These are phyloP conservation scores for Lophotriccus pileatus DNA, from an alignment of 2,797 vertebrate species.

Conservation along the genomic window DNA sequence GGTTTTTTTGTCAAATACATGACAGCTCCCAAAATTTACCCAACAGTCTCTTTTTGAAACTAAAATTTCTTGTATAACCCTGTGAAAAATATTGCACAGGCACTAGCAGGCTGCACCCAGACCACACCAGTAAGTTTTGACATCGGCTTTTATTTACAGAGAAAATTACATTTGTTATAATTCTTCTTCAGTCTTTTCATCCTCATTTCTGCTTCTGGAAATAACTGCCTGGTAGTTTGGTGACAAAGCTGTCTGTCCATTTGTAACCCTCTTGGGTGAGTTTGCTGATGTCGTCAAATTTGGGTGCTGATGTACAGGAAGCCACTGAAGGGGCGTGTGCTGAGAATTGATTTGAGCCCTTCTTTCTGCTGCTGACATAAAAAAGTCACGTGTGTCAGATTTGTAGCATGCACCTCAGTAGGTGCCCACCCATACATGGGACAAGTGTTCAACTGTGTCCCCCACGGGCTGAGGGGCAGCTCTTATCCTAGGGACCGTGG, in stretches of 20 bases:
- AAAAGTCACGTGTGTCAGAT: not conserved
- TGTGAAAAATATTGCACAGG: not conserved
- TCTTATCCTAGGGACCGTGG: not conserved
- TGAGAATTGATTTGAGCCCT: not conserved
- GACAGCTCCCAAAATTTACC: not conserved
- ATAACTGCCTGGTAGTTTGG: not conserved
- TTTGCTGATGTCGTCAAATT: not conserved
- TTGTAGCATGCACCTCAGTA: not conserved
- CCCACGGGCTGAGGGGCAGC: not conserved
- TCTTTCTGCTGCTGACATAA: not conserved
- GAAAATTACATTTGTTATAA: not conserved
- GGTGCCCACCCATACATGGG: too few relatives aligned
- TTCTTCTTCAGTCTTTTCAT: not conserved
- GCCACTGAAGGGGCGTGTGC: not conserved
- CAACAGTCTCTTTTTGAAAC: not conserved
- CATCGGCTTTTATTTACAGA: not conserved
- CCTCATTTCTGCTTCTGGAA: not conserved
- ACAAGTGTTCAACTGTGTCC: not conserved
- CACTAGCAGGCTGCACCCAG: not conserved
- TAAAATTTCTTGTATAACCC: not conserved
- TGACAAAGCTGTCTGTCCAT: not conserved
- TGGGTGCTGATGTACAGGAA: not conserved
- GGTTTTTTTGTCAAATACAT: not conserved
- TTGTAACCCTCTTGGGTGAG: not conserved
- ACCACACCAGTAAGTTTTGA: not conserved